These are phyloP conservation scores for Ophion costatus DNA, from an alignment of 2,888 invertebrate genomes.

Conservation along the genomic window DNA sequence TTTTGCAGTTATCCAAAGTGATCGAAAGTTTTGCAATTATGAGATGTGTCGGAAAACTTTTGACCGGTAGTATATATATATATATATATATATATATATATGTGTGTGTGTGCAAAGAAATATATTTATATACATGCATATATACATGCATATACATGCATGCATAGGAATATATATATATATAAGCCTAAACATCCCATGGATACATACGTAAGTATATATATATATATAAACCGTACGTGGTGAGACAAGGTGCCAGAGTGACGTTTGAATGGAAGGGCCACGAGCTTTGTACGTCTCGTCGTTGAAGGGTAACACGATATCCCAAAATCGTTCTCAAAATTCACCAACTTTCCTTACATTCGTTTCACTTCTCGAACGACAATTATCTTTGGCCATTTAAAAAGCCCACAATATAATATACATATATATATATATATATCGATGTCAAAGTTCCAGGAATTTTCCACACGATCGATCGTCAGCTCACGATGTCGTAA, in stretches of 20 bases:
- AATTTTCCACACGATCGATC: not conserved
- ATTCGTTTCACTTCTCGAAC: constrained; percentile 13
- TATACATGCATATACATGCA: too few relatives aligned
- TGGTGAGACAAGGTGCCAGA: constrained; percentile 81
- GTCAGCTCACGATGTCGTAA: not conserved
- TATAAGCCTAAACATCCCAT: constrained; percentile 47
- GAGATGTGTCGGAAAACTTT: too few relatives aligned
- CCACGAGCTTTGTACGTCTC: constrained; percentile 71
- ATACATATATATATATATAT: too few relatives aligned
- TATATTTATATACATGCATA: not conserved
- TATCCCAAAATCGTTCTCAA: constrained; percentile 83
- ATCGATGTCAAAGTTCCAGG: not conserved
- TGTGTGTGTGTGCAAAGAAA: not conserved
- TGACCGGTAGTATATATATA: too few relatives aligned
- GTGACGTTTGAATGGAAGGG: constrained; percentile 83
- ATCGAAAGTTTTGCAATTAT: too few relatives aligned
- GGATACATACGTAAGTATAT: constrained; percentile 9
- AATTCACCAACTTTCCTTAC: constrained; percentile 72
- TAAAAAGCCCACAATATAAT: not conserved
- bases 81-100: too few relatives aligned
- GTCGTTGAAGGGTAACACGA: constrained; percentile 79
- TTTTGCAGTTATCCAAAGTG: too few relatives aligned
- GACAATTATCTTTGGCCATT: constrained; percentile 27
- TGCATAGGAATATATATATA: not conserved
- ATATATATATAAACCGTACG: constrained; percentile 56